Evolutionary conservation across 2,888 invertebrate genomes (phyloP), one percentile per base, ranked within the genome.

Genomic region (Conops quadrifasciatus): DNA sequence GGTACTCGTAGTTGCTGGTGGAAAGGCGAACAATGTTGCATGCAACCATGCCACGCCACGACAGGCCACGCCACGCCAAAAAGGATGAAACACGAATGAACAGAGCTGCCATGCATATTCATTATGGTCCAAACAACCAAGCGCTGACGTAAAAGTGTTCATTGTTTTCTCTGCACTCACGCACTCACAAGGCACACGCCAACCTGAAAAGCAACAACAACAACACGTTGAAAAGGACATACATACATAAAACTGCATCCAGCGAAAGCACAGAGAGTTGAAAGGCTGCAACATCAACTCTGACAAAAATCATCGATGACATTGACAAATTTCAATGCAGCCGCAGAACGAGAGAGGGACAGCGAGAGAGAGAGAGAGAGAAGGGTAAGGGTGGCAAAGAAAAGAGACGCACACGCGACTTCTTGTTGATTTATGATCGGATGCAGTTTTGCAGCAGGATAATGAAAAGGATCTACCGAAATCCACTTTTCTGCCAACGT

Each of bases 291-390:
- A 45, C 51, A 58, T 53, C 63, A 51, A 68, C 72, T 36, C 36
- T 75, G 75, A 76, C 76, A 76, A 74, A 74, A 75, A 75, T 75
- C 76, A 74, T 76, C 76, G 76, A 76, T 75, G 76, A 74, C 76
- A 74, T 74, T 76, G 76, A 76, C 76, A 76, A 76, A 76, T 75
- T 75, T 73, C 74, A 19, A 43, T 67, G 28, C 47, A 45, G 28
- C n/a, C 11, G 9, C 43, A 36, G 43, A 59, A 62, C 5, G 21
- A 21, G 43, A 3, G 21, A 43, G 43, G 4, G 43, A 36, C 43
- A 13, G 15, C 16, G 43, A n/a, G 62, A 19, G 36, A 36, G 36
- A 36, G 5, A 36, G 36, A 36, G 36, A 36, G 36, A 36, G 36
- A 36, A 36, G 36, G 36, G 30, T 51, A 36, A 36, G 9, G 21